A percentile compares a stretch with the other conserved stretches of the same genome.
Evolutionary conservation across 1,140 invertebrate genomes (phyloP).

Genomic region (Camponotus floridanus): DNA sequence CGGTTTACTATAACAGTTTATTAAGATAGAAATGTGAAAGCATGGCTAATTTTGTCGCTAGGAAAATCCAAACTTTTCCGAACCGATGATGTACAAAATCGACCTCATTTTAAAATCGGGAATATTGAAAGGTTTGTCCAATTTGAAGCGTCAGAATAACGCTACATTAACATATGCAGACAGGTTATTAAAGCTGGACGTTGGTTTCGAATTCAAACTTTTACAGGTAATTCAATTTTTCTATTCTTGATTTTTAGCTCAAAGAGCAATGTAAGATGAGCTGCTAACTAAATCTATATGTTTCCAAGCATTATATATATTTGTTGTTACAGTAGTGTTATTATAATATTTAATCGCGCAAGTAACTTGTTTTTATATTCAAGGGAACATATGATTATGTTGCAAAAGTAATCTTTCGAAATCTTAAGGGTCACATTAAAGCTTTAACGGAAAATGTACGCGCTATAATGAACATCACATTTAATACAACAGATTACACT

Average conservation of each 20-base stretch:
- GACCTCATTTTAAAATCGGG: slow-evolving; percentile 28
- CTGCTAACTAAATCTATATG: neutral
- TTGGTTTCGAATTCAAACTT: neutral
- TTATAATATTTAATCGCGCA: neutral
- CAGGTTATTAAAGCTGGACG: neutral
- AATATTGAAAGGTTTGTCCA: slow-evolving; percentile 6
- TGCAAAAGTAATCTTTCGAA: neutral
- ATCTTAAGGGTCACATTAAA: neutral
- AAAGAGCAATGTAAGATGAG: neutral
- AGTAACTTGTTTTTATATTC: neutral
- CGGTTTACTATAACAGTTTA: neutral
- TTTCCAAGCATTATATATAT: neutral
- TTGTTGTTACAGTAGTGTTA: neutral
- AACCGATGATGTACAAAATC: slow-evolving; percentile 10
- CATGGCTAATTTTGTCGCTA: slow-evolving; percentile 4
- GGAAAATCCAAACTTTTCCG: neutral
- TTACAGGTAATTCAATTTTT: slow-evolving; percentile 30
- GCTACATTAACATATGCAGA: neutral
- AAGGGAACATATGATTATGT: slow-evolving; percentile 26
- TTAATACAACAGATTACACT: neutral
- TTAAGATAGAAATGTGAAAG: neutral
- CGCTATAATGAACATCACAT: neutral
- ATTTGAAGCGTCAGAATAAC: neutral
- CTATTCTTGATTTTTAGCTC: neutral
- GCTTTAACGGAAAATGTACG: neutral